These are phyloP conservation scores for Columbina picui DNA, from an alignment of 2,113 vertebrate species.

Conservation along the genomic window DNA sequence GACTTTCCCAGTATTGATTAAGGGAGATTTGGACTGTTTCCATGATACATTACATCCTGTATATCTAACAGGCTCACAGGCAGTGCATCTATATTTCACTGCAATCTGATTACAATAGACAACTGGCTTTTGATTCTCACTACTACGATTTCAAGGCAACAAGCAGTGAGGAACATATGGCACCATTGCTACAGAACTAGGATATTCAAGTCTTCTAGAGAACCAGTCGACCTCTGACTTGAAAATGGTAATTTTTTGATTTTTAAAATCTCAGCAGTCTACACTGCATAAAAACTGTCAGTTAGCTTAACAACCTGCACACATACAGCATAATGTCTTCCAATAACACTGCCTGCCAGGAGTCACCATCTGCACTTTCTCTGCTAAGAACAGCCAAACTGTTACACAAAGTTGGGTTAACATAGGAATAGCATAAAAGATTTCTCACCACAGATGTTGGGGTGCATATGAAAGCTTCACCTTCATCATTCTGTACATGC, in stretches of 20 bases:
- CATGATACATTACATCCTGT: background rate
- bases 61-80: background rate
- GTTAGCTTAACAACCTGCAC: conserved; percentile 53
- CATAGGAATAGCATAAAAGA: background rate
- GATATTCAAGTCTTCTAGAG: conserved; percentile 18
- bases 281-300: conserved; percentile 11
- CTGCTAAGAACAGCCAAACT: background rate
- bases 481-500: background rate
- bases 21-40: background rate
- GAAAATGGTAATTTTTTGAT: conserved; percentile 30
- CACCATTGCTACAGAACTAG: background rate
- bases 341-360: conserved; percentile 41
- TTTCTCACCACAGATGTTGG: background rate
- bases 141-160: conserved; percentile 22
- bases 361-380: conserved; percentile 45
- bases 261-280: conserved; percentile 34
- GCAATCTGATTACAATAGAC: conserved; percentile 20
- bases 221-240: conserved; percentile 28
- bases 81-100: background rate
- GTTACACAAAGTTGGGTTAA: conserved; percentile 35
- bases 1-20: conserved; percentile 10
- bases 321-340: conserved; percentile 39
- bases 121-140: conserved; percentile 37
- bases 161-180: conserved; percentile 59
- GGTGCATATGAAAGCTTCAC: background rate